These are phyloP conservation scores for Agrotis exclamationis DNA, from an alignment of 2,888 invertebrate genomes.

Conservation along the genomic window DNA sequence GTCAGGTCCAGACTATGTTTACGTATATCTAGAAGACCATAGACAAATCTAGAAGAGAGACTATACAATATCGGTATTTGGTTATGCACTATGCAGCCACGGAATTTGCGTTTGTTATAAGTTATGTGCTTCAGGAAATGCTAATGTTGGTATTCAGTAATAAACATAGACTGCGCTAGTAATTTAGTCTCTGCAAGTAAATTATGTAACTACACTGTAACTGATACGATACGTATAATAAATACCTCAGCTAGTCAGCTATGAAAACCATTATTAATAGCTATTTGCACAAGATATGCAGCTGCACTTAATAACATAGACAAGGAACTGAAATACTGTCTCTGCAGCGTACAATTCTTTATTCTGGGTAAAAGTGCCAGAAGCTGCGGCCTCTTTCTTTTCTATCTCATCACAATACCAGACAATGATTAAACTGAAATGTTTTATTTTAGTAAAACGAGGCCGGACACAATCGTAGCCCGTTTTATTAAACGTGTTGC, in stretches of 20 bases:
- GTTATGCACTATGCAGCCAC: neutral
- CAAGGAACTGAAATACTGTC: too few species aligned
- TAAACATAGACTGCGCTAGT: constrained; percentile 29
- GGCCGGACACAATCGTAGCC: constrained; percentile 33
- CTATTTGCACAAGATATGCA: neutral
- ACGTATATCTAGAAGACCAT: neutral
- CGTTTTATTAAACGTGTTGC: constrained; percentile 27
- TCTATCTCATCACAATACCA: constrained; percentile 40
- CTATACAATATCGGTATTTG: neutral
- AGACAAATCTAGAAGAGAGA: neutral
- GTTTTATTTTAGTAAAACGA: constrained; percentile 54
- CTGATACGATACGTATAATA: constrained; percentile 39
- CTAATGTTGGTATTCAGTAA: constrained; percentile 29
- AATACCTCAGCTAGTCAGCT: constrained; percentile 11
- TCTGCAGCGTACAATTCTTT: neutral
- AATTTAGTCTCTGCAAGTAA: constrained; percentile 30
- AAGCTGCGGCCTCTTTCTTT: constrained; percentile 13
- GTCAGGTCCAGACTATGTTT: neutral
- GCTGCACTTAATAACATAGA: neutral
- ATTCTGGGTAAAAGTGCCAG: constrained; percentile 6
- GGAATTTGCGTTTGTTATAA: constrained; percentile 8
- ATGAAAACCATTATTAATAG: constrained; percentile 18
- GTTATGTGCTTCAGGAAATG: constrained; percentile 37
- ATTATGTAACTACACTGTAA: constrained; percentile 44
- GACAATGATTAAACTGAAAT: constrained; percentile 43